Evolutionary conservation across 2,888 invertebrate species (phyloP), one percentile per base, ranked within the genome.

Genomic region (Drosophila austrosaltans): DNA sequence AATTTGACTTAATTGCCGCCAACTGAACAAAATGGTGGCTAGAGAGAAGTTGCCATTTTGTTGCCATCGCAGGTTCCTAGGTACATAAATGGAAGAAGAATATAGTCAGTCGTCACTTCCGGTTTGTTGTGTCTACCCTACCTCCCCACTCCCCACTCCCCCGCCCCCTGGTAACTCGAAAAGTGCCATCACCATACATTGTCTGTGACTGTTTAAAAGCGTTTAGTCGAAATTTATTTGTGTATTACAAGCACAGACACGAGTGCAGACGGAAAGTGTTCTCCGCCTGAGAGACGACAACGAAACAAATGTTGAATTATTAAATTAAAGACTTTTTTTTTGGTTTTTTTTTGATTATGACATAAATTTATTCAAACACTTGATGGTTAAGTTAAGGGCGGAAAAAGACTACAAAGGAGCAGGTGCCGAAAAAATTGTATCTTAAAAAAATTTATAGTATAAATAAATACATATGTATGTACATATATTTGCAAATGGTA

Each of bases 1-100:
- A 88, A 89, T 85, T 85, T 89, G 78, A 73, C 72, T 88, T 86
- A 85, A 89, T 88, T 85, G 89, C 69, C 77, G 76, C 48, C 71
- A 63, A 56, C 54, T 8, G 63, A 20, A 30, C 25, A 69, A 63
- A 66, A 59, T 61, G 68, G 68, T 25, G 48, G 48, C 22, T 48
- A 48, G 63, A 67, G 67, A 59, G 48, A 79, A 66, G 65, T 71
- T 72, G 59, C 54, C 56, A 48, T 67, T 63, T 59, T 65, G 66
- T 42, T 28, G 62, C 28, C 44, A 36, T 54, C 53, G 25, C 48
- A 25, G 25, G 10, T 22, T 25, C 3, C 3, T 8, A 12, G 40
- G 22, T 39, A 42, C 25, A 3, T 25, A 40, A 8, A 53, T n/a
- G 4, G 1, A 3, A 40, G n/a, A n/a, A 40, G 3, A n/a, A n/a